Conservation (phyloP, 2,797 vertebrate genomes). For the Phrynocephalus guinanensis region DNA sequence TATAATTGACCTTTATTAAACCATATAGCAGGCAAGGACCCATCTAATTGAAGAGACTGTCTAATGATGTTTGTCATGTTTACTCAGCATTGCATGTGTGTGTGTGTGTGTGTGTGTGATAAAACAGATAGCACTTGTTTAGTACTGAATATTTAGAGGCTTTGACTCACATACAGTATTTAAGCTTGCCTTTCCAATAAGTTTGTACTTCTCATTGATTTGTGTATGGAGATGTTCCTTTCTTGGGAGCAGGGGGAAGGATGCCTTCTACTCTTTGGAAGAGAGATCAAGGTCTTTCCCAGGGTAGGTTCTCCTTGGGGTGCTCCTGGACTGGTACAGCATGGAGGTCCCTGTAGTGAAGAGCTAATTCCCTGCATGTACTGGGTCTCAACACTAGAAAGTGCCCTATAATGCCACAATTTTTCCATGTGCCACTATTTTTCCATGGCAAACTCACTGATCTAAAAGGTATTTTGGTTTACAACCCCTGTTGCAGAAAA, state of each 20-base stretch:
- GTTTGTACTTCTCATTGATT: neutral
- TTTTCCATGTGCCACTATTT: neutral
- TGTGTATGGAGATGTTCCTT: neutral
- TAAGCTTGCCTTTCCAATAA: neutral
- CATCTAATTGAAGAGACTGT: conserved; percentile 55
- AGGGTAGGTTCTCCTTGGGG: too few relatives aligned
- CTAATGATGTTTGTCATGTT: conserved; percentile 40
- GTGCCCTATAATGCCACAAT: neutral
- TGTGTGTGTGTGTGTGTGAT: neutral
- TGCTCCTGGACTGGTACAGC: neutral
- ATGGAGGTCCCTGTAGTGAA: neutral
- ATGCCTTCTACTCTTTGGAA: neutral
- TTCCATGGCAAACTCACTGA: neutral
- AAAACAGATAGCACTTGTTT: conserved; percentile 48
- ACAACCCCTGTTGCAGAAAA: neutral
- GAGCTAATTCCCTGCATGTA: neutral
- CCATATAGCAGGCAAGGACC: conserved; percentile 49
- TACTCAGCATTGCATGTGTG: neutral
- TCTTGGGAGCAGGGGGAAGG: neutral
- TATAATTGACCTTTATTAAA: conserved; percentile 21
- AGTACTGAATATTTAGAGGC: conserved; percentile 33
- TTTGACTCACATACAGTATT: neutral
- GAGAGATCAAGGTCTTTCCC: neutral
- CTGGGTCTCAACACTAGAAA: neutral
- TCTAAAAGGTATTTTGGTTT: neutral